phyloP scores from a whole-genome alignment of 2,888 invertebrate genomes.

The Andrena camellia region DNA sequence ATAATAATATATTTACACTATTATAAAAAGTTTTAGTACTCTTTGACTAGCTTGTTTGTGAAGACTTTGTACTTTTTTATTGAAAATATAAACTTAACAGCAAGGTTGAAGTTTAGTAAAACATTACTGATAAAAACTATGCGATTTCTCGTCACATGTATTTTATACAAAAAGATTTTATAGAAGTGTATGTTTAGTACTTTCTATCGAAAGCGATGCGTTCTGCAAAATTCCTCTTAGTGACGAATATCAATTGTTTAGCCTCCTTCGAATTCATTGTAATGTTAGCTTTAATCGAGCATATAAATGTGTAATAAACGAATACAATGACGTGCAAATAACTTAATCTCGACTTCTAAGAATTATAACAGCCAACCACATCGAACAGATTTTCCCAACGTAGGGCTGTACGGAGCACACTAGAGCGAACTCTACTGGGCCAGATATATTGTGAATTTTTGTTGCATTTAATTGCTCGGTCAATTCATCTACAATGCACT shows the following conservation, averaged over 20 bases:
- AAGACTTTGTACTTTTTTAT: slow-evolving; percentile 27
- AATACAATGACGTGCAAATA: slow-evolving; percentile 26
- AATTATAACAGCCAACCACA: slow-evolving; percentile 80
- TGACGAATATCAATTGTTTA: slow-evolving; percentile 23
- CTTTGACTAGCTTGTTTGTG: slow-evolving; percentile 21
- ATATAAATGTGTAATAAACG: slow-evolving; percentile 43
- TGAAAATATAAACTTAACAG: slow-evolving; percentile 11
- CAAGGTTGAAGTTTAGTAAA: not conserved
- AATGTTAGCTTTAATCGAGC: slow-evolving; percentile 43
- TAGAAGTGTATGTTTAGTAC: slow-evolving; percentile 10
- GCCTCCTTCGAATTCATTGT: slow-evolving; percentile 43
- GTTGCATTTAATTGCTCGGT: slow-evolving; percentile 78
- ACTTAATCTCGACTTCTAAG: slow-evolving; percentile 77
- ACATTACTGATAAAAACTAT: slow-evolving; percentile 20
- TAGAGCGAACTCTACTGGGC: slow-evolving; percentile 82
- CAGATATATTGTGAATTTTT: slow-evolving; percentile 79
- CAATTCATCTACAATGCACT: slow-evolving; percentile 74
- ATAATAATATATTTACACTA: slow-evolving; percentile 24
- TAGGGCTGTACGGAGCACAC: slow-evolving; percentile 79
- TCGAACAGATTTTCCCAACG: slow-evolving; percentile 79
- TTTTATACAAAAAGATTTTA: slow-evolving; percentile 30
- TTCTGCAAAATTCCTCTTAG: slow-evolving; percentile 11
- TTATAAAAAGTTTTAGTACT: not conserved
- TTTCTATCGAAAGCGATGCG: slow-evolving; percentile 8
- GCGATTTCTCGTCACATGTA: slow-evolving; percentile 13